Evolutionary conservation across 2,113 vertebrate species (phyloP), one percentile per base, ranked within the genome.

Genomic region (Aviceda subcristata): DNA sequence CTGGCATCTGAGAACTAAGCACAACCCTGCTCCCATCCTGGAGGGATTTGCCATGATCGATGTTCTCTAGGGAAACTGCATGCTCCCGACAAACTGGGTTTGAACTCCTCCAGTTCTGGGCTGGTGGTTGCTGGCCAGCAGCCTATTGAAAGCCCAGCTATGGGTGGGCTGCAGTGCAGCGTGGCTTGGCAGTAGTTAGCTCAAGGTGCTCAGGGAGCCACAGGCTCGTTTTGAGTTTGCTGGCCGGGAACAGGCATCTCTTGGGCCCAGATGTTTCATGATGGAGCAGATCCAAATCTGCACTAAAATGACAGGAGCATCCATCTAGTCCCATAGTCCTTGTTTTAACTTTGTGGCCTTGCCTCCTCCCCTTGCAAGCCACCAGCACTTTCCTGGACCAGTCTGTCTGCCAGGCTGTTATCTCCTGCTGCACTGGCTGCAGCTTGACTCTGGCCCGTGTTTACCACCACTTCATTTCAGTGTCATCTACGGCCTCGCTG

Each of bases 371-470:
- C 57, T 78, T 17, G 12, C 0, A 1, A 55, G 39, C 51, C 29
- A 45, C 9, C 63, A 69, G 77, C 3, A 0, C 41, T 84, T 75
- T 34, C 30, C 10, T 69, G 7, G n/a, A 38, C n/a, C 83, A 32
- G 45, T n/a, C 86, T 10, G 29, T 63, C 29, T 7, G n/a, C 75
- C 60, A 26, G 51, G 3, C 63, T 71, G 60, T 96, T 91, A 84
- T 85, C 94, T 92, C 73, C 68, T 81, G 53, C 78, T 0, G 0
- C 0, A 7, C 75, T 79, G 57, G 63, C 82, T 94, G 95, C 80
- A 59, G 60, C 80, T 89, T 84, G 83, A 50, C 84, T 90, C 91
- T 89, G 84, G 67, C 36, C 59, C 71, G 26, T 94, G 72, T 91
- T 91, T 95, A 51, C 79, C 88, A 80, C 72, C 82, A 53, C 72